Evolutionary conservation across 2,888 invertebrate genomes (phyloP), one percentile per base, ranked within the genome.

Genomic region (Hirtodrosophila cameraria): DNA sequence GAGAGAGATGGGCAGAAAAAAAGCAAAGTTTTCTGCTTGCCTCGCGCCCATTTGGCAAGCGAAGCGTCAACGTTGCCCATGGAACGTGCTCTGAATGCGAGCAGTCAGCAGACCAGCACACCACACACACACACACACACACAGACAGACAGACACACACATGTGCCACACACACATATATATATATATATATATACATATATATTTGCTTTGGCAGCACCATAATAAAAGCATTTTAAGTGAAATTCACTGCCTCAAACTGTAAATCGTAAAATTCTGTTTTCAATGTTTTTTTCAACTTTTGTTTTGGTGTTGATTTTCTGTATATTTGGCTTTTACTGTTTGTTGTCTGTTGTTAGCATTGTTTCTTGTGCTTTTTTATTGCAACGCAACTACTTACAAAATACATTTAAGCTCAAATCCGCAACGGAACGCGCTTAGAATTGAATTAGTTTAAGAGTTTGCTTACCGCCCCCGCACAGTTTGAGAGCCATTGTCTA

Each of bases 191-290:
- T 3, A 20, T 20, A 28, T 38, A 15, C 30, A 11, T 50, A 15
- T 57, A 28, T 55, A 58, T 36, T 68, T 55, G 58, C 57, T n/a
- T n/a, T 68, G 71, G 63, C 61, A 61, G 62, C 61, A 60, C 74
- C 74, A 84, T 80, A 81, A 81, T 84, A 81, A 81, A 81, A 78
- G 80, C 67, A 71, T 81, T 81, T 81, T 84, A 81, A 81, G 80
- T 81, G 80, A 81, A 81, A 81, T 81, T 84, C 80, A 81, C 78
- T 78, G 61, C 81, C 84, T 75, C 46, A 18, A 48, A 74, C 74
- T 65, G 82, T 83, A 83, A 80, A 83, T 80, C 80, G 80, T 80
- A 80, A 83, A 80, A 80, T 74, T 80, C 66, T 49, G 80, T 80
- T 83, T 83, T 80, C 82, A 82, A 82, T 73, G 78, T 65, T 66